A percentile compares a stretch with the other conserved stretches of the same genome.
These are phyloP conservation scores for Drosophila biarmipes DNA, from an alignment of 1,140 invertebrate species.

Conservation along the genomic window DNA sequence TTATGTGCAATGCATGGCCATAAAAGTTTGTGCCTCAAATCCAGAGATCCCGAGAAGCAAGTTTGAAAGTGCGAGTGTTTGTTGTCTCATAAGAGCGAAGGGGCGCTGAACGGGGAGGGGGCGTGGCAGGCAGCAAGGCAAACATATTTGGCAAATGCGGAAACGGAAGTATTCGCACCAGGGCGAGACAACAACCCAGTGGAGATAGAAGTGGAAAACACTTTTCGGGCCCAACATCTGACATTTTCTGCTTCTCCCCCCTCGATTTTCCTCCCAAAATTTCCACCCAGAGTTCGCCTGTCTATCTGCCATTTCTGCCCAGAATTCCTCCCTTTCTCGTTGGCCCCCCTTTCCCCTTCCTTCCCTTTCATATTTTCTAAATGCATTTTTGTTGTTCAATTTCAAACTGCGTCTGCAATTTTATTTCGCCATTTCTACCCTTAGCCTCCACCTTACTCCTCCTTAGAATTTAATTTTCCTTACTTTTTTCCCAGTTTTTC, in stretches of 20 bases:
- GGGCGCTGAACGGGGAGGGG: neutral
- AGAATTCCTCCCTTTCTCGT: conserved; percentile 10
- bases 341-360: conserved; percentile 16
- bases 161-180: conserved; percentile 81
- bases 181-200: conserved; percentile 61
- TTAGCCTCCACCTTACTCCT: neutral
- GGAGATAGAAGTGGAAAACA: conserved; percentile 29
- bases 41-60: conserved; percentile 32
- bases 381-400: conserved; percentile 83
- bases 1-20: conserved; percentile 78
- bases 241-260: conserved; percentile 23
- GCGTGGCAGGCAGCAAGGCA: conserved; percentile 56
- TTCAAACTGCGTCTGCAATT: conserved; percentile 79
- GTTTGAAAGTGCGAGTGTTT: conserved; percentile 79
- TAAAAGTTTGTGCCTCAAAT: conserved; percentile 66
- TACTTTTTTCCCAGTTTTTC: conserved; percentile 28
- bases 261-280: conserved; percentile 20
- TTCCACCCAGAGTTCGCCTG: conserved; percentile 55
- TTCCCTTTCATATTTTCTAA: conserved; percentile 73
- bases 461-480: conserved; percentile 29
- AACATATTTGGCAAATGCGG: conserved; percentile 80
- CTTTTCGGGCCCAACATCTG: conserved; percentile 68
- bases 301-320: conserved; percentile 48
- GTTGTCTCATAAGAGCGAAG: conserved; percentile 33
- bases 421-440: conserved; percentile 55